Evolutionary conservation across 2,797 vertebrate species (phyloP).

Genomic region (Gallinago stenura): DNA sequence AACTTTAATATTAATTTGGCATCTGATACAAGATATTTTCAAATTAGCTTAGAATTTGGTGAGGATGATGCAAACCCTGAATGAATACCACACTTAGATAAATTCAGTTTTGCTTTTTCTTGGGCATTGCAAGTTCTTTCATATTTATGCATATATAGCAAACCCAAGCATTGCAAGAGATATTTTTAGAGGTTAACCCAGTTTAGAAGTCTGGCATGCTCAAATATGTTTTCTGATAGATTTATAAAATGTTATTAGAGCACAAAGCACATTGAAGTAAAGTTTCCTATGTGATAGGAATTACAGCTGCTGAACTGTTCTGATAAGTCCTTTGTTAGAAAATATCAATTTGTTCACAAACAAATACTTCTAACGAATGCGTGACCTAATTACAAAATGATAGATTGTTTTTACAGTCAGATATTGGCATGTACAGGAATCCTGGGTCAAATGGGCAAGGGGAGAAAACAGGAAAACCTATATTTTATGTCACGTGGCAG

Average conservation of each 20-base stretch:
- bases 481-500: accelerated
- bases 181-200: not conserved
- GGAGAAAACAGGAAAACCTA: not conserved
- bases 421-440: not conserved
- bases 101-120: not conserved
- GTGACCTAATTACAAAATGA: not conserved
- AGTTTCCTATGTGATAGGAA: not conserved
- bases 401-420: not conserved
- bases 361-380: not conserved
- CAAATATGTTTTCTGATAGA: not conserved
- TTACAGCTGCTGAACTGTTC: not conserved
- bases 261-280: not conserved
- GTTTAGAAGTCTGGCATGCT: not conserved
- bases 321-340: not conserved
- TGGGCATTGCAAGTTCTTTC: not conserved
- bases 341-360: not conserved
- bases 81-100: not conserved
- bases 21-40: not conserved
- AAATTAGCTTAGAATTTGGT: not conserved
- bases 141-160: not conserved
- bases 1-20: not conserved
- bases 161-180: not conserved
- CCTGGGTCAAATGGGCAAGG: not conserved
- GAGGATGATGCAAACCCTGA: not conserved
- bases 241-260: not conserved